Evolutionary conservation across 2,797 vertebrate species (phyloP).

Genomic region (Sebastes ruberrimus): DNA sequence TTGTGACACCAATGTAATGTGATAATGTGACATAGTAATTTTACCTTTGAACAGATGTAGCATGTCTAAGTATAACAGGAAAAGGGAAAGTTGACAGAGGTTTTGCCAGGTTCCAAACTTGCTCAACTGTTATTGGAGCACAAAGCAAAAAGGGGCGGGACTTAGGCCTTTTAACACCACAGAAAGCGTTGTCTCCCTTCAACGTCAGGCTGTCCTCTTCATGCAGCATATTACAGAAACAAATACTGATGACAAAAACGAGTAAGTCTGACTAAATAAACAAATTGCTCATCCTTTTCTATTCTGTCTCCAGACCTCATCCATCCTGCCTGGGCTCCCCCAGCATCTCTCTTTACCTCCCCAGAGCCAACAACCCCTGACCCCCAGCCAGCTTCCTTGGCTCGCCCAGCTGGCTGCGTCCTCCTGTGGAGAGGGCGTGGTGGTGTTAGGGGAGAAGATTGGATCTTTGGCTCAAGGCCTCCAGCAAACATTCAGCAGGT

Average conservation of each 20-base stretch:
- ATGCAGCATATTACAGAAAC: neutral
- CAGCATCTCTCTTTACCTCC: conserved; percentile 66
- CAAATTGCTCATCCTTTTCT: neutral
- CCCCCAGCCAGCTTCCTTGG: conserved; percentile 94
- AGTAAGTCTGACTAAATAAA: neutral
- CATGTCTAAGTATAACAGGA: too few species aligned
- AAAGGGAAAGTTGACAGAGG: too few species aligned
- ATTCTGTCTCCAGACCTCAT: conserved; percentile 55
- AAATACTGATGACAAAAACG: neutral
- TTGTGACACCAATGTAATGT: too few species aligned
- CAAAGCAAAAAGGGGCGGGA: too few species aligned
- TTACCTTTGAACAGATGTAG: too few species aligned
- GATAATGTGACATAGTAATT: too few species aligned
- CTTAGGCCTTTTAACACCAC: neutral
- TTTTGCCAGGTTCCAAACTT: too few species aligned
- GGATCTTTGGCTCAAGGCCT: conserved; percentile 92
- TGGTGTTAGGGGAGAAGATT: conserved; percentile 88
- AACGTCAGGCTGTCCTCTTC: neutral
- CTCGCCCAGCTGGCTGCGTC: conserved; percentile 94
- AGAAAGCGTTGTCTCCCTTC: neutral
- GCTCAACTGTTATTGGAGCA: too few species aligned
- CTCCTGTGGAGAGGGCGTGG: conserved; percentile 91
- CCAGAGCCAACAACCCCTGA: conserved; percentile 83
- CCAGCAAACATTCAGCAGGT: conserved; percentile 89
- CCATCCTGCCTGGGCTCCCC: conserved; percentile 72